Conservation (phyloP, 2,113 vertebrate genomes). For the Arizona elegans region DNA sequence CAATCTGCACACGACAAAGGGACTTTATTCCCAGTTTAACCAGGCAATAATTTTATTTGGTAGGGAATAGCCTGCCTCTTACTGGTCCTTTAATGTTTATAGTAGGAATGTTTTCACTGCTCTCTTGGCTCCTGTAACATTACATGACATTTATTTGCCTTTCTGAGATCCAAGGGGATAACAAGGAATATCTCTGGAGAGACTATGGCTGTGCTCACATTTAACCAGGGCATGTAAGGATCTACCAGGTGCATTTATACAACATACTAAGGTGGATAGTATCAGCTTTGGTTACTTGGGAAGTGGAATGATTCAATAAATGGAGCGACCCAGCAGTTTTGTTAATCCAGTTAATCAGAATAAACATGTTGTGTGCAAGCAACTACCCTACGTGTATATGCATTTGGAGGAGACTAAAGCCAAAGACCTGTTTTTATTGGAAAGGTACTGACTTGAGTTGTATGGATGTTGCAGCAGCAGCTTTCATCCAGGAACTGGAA, state of each 20-base stretch:
- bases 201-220: neutral
- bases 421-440: neutral
- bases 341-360: neutral
- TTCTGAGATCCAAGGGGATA: neutral
- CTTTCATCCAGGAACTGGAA: neutral
- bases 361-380: neutral
- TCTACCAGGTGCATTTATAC: neutral
- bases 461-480: neutral
- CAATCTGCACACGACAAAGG: neutral
- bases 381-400: neutral
- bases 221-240: neutral
- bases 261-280: neutral
- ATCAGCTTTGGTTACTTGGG: neutral
- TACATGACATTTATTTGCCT: neutral
- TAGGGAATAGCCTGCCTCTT: neutral
- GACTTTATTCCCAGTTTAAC: constrained; percentile 14
- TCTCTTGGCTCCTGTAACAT: too few species aligned
- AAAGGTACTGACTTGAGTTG: neutral
- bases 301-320: neutral
- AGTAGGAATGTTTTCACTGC: neutral
- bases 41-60: neutral
- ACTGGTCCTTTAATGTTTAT: neutral
- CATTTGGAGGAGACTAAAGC: neutral
- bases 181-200: neutral
- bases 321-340: neutral